These are phyloP conservation scores for Desmodus rotundus DNA, from an alignment of 2,113 vertebrate genomes.

Conservation along the genomic window DNA sequence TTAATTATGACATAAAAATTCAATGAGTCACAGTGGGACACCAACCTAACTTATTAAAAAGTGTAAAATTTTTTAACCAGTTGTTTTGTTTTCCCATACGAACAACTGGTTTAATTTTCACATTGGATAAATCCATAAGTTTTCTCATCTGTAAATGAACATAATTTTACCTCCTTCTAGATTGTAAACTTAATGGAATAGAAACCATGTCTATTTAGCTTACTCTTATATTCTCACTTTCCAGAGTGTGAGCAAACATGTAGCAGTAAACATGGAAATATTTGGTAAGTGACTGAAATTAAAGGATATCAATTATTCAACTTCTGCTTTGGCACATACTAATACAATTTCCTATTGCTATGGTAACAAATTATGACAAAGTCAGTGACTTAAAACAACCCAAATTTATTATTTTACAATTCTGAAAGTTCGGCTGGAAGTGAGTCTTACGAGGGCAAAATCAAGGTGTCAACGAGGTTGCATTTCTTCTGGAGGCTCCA, in stretches of 20 bases:
- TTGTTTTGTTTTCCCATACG: background rate
- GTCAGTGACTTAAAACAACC: background rate
- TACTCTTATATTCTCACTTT: background rate
- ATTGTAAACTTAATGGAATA: background rate
- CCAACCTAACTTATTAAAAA: conserved; percentile 42
- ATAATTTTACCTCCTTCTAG: background rate
- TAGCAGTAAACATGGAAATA: background rate
- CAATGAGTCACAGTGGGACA: conserved; percentile 5
- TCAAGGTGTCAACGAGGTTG: background rate
- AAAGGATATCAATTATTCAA: conserved; percentile 14
- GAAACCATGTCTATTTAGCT: conserved; percentile 4
- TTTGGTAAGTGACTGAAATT: conserved; percentile 3
- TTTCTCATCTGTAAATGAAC: conserved; percentile 1
- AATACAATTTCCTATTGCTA: background rate
- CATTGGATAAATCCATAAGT: background rate
- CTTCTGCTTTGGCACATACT: background rate
- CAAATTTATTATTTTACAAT: background rate
- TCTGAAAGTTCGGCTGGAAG: background rate
- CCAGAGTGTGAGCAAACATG: background rate
- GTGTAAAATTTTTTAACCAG: conserved; percentile 22
- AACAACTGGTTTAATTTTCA: conserved; percentile 26
- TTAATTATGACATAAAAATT: conserved; percentile 43
- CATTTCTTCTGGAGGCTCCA: background rate
- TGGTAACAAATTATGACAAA: background rate
- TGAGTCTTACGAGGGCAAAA: background rate